Evolutionary conservation across 2,113 vertebrate species (phyloP).

Genomic region (Symphodus melops): DNA sequence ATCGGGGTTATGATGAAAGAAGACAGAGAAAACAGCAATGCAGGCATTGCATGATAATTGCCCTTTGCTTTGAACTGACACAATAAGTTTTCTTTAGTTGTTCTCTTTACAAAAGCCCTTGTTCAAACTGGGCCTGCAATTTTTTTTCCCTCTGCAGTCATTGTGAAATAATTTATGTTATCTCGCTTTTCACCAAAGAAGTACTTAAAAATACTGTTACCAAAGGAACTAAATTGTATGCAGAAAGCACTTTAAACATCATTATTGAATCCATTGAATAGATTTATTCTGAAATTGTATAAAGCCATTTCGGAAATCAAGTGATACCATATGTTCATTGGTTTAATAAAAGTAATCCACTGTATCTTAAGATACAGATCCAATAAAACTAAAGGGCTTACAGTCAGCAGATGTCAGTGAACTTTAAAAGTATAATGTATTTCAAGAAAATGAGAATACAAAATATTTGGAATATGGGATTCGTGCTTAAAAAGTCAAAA

Average conservation of each 20-base stretch:
- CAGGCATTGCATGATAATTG: slow-evolving; percentile 64
- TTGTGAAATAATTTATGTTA: slow-evolving; percentile 56
- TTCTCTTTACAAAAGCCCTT: slow-evolving; percentile 65
- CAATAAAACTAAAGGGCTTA: slow-evolving; percentile 51
- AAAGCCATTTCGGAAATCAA: slow-evolving; percentile 45
- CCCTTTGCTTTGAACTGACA: slow-evolving; percentile 62
- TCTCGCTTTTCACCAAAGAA: slow-evolving; percentile 35
- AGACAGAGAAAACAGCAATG: slow-evolving; percentile 54
- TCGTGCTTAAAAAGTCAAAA: slow-evolving; percentile 43
- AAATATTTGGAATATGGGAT: slow-evolving; percentile 21
- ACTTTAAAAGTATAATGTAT: slow-evolving; percentile 27
- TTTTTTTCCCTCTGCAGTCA: slow-evolving; percentile 32
- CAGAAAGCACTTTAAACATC: slow-evolving; percentile 33
- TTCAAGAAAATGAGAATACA: slow-evolving; percentile 17
- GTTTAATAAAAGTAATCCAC: slow-evolving; percentile 16
- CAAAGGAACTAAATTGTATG: slow-evolving; percentile 3
- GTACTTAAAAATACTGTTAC: slow-evolving; percentile 36
- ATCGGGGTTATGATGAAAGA: slow-evolving; percentile 61
- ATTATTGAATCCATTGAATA: slow-evolving; percentile 33
- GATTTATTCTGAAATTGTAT: slow-evolving; percentile 44
- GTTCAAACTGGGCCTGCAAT: slow-evolving; percentile 53
- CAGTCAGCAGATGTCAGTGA: slow-evolving; percentile 32
- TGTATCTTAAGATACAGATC: no score
- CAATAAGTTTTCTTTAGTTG: slow-evolving; percentile 58
- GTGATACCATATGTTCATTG: slow-evolving; percentile 36